Evolutionary conservation across 2,797 vertebrate genomes (phyloP), one percentile per base, ranked within the genome.

Genomic region (Periophthalmus magnuspinnatus): DNA sequence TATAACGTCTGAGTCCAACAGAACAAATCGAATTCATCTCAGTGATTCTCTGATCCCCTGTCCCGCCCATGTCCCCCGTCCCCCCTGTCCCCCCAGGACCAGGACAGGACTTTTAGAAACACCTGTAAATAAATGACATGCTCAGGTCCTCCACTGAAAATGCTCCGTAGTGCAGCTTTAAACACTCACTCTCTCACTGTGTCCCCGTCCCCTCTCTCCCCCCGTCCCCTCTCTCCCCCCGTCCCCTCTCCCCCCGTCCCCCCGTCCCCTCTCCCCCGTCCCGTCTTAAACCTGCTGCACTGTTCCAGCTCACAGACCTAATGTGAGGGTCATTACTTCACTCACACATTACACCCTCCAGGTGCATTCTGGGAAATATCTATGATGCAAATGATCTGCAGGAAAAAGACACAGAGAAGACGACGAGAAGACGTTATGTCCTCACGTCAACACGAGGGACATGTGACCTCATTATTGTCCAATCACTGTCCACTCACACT

Each of bases 121-220:
- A 45, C 41, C 13, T 45, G 41, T 14, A 11, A 11, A 2, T 41
- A 11, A 41, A 41, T 50, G 19, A 1, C n/a, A 21, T 22, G 52
- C 21, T 54, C n/a, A 21, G 9, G 21, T 7, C n/a, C 8, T 54
- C n/a, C 2, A 54, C 41, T 21, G 2, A 54, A 10, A 10, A 54
- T 10, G 3, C 55, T 55, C 2, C 7, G 19, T 9, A 9, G 50
- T 52, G 21, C 21, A 55, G 21, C 19, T 22, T 55, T 24, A 74
- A 81, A 61, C n/a, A 88, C 75, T 79, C 67, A 72, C 66, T 74
- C 19, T 74, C 19, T n/a, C 47, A 79, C 61, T 67, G 63, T 58
- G 28, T 28, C 28, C 28, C 28, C 28, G 28, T 28, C 17, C 19
- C 63, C 33, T 70, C 45, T 79, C 63, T 1, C 28, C 28, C 28